These are phyloP conservation scores for Anarrhichthys ocellatus DNA, from an alignment of 2,113 vertebrate species.

Conservation along the genomic window DNA sequence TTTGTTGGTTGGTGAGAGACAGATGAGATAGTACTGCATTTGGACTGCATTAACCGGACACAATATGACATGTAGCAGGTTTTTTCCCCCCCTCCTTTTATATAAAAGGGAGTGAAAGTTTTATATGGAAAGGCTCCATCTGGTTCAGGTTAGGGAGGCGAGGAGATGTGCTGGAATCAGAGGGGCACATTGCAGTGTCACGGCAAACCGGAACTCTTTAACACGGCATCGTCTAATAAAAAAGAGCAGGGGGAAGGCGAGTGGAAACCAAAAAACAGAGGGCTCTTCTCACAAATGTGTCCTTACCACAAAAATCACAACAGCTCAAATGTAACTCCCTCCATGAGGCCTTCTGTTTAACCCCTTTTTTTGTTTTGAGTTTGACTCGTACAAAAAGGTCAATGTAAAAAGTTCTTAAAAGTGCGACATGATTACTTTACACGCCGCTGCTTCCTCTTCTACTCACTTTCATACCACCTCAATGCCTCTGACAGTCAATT, in stretches of 20 bases:
- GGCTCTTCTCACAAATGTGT: conserved; percentile 24
- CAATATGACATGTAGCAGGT: conserved; percentile 60
- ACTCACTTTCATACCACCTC: conserved; percentile 23
- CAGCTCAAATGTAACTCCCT: not conserved
- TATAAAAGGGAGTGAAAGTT: conserved; percentile 76
- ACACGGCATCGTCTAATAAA: conserved; percentile 55
- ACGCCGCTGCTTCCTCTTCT: conserved; percentile 43
- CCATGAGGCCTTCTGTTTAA: not conserved
- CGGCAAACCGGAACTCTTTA: conserved; percentile 70
- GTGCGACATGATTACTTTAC: conserved; percentile 36
- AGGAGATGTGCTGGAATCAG: conserved; percentile 71
- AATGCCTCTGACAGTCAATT: conserved; percentile 48
- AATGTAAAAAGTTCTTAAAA: conserved; percentile 7
- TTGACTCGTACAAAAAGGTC: not conserved
- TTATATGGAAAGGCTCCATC: conserved; percentile 78
- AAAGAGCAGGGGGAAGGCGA: not conserved
- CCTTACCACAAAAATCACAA: conserved; percentile 17
- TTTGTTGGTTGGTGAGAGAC: conserved; percentile 37
- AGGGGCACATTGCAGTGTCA: conserved; percentile 54
- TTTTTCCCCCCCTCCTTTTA: conserved; percentile 12
- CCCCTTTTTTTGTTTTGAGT: not conserved
- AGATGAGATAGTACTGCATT: conserved; percentile 50
- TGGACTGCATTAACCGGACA: conserved; percentile 72
- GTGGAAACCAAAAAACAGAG: conserved; percentile 29
- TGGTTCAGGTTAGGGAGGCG: conserved; percentile 78